phyloP scores from a whole-genome alignment of 2,888 invertebrate species.

The Ecliptopera silaceata region DNA sequence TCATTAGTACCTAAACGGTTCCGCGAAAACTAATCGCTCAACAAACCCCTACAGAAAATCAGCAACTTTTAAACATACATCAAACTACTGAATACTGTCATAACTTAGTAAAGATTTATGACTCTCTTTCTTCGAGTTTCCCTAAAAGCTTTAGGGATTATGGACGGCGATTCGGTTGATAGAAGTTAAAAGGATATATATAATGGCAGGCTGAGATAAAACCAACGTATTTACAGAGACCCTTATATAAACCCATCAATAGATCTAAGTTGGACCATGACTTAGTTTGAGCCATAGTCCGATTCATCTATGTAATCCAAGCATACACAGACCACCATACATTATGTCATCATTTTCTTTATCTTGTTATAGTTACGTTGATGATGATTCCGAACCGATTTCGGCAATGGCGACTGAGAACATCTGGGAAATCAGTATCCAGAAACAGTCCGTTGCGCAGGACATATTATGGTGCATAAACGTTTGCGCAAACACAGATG shows the following conservation, averaged over 20 bases:
- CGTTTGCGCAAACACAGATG: too few species aligned
- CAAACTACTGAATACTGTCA: slow-evolving; percentile 32
- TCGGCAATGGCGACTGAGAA: too few species aligned
- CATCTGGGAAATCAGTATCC: too few species aligned
- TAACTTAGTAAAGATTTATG: slow-evolving; percentile 35
- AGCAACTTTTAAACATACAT: slow-evolving; percentile 17
- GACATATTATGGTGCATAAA: too few species aligned
- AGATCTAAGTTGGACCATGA: not conserved
- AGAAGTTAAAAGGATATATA: slow-evolving; percentile 7
- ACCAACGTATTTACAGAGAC: not conserved
- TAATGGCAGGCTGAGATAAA: slow-evolving; percentile 3
- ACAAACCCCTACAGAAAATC: slow-evolving; percentile 13
- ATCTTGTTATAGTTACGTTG: too few species aligned
- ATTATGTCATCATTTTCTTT: too few species aligned
- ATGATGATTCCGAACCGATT: too few species aligned
- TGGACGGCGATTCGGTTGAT: slow-evolving; percentile 11
- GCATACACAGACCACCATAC: too few species aligned
- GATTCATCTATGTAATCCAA: not conserved
- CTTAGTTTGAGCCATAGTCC: not conserved
- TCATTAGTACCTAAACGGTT: not conserved
- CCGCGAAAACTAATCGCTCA: slow-evolving; percentile 4
- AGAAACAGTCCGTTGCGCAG: too few species aligned
- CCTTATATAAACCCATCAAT: not conserved
- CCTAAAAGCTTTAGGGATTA: slow-evolving; percentile 22
- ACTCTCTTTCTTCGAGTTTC: slow-evolving; percentile 24